A percentile compares a stretch with the other conserved stretches of the same genome.
Evolutionary conservation across 2,888 invertebrate species (phyloP).

Genomic region (Spicauda simplicius): DNA sequence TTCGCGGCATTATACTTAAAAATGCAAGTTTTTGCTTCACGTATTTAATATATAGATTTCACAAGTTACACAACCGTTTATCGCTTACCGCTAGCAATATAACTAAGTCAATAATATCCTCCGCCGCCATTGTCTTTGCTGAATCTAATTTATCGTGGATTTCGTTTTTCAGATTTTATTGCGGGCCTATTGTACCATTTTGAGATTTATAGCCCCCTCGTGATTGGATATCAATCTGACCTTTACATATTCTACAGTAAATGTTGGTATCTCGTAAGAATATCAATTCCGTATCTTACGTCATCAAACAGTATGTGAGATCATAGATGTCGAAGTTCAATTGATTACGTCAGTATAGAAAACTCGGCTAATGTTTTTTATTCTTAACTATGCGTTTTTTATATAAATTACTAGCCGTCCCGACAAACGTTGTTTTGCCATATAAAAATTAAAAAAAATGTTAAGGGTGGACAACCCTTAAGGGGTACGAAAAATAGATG

Average conservation of each 20-base stretch:
- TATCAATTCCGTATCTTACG: constrained; percentile 21
- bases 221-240: constrained; percentile 36
- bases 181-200: constrained; percentile 33
- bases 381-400: too few relatives aligned
- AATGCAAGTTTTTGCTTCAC: too few relatives aligned
- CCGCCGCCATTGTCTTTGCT: constrained; percentile 44
- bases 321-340: background rate
- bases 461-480: too few relatives aligned
- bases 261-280: constrained; percentile 26
- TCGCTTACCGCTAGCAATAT: background rate
- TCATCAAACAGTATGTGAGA: constrained; percentile 15
- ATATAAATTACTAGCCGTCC: too few relatives aligned
- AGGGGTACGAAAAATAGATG: too few relatives aligned
- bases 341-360: background rate
- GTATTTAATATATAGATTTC: background rate
- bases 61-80: background rate
- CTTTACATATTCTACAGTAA: constrained; percentile 17
- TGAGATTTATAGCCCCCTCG: constrained; percentile 28
- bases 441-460: too few relatives aligned
- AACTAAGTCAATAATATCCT: constrained; percentile 42
- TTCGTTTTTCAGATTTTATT: constrained; percentile 40
- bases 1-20: too few relatives aligned
- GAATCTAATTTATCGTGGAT: constrained; percentile 42
- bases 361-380: too few relatives aligned
- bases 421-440: too few relatives aligned